phyloP scores from a whole-genome alignment of 2,113 vertebrate genomes.

The Syngnathus scovelli region DNA sequence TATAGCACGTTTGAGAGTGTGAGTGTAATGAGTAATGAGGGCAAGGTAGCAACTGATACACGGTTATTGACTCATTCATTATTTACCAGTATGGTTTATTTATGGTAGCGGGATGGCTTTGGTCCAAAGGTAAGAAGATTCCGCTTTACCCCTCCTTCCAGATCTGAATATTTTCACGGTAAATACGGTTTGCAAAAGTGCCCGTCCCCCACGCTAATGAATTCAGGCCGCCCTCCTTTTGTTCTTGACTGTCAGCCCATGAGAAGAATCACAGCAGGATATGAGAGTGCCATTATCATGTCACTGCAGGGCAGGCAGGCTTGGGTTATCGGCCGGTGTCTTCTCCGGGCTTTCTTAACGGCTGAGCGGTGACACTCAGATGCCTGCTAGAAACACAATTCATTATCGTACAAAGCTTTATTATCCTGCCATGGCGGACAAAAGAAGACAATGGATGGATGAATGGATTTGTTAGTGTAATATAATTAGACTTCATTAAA shows the following conservation, averaged over 20 bases:
- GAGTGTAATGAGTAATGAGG: constrained; percentile 59
- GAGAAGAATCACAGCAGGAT: constrained; percentile 68
- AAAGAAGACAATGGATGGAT: not conserved
- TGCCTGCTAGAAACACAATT: constrained; percentile 39
- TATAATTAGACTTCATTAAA: not conserved
- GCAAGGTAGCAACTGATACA: constrained; percentile 46
- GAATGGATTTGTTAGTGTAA: not conserved
- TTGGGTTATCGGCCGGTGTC: constrained; percentile 53
- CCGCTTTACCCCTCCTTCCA: constrained; percentile 14
- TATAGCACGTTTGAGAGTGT: constrained; percentile 49
- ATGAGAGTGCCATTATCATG: constrained; percentile 61
- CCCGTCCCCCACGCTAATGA: constrained; percentile 49
- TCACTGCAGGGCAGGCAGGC: constrained; percentile 53
- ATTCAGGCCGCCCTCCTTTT: constrained; percentile 56
- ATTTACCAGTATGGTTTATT: constrained; percentile 51
- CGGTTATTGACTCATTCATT: constrained; percentile 61
- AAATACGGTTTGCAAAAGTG: constrained; percentile 28
- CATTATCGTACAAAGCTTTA: not conserved
- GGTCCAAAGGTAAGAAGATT: constrained; percentile 8
- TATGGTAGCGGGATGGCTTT: constrained; percentile 34
- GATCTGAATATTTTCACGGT: constrained; percentile 15
- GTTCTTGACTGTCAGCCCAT: constrained; percentile 60
- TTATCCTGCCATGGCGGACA: not conserved
- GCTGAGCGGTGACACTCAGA: constrained; percentile 57
- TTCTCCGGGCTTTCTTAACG: constrained; percentile 53